Evolutionary conservation across 2,113 vertebrate genomes (phyloP), one percentile per base, ranked within the genome.

Genomic region (Otis tarda): DNA sequence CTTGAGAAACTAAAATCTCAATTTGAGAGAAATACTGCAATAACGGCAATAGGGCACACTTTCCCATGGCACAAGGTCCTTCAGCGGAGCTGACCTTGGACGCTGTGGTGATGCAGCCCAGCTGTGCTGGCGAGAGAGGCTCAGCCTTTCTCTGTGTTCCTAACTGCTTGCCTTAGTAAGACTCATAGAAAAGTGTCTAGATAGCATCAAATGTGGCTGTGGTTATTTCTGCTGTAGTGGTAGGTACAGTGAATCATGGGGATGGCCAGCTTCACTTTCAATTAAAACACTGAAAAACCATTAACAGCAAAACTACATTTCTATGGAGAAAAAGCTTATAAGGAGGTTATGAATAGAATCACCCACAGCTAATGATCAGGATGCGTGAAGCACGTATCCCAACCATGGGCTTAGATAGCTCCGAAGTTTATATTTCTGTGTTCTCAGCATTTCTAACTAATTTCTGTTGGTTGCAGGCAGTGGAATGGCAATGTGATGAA

Each of bases 401-500:
- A 56, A 83, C 47, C 28, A n/a, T 20, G 20, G 68, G 35, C 56
- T 73, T 86, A 65, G 45, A 18, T 59, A 70, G n/a, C 22, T 60
- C 50, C 6, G 19, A 60, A 45, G 33, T 69, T 64, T 81, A 1
- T 59, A 28, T 87, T 88, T 87, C 31, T 64, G 21, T 81, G 60
- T 89, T 85, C 14, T 20, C 14, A 85, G 9, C 12, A 14, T 77
- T 94, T 91, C 82, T 97, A 84, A 94, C 74, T 90, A 43, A 28
- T 73, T 78, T n/a, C 60, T 50, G 69, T 49, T 69, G 80, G 68
- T 96, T 93, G 41, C 97, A 99, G 99, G 99, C 98, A 87, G 99
- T 98, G 78, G 98, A 99, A 90, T 99, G 99, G 99, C 98, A 97
- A 52, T 99, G 99, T 93, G 99, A 99, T 50, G 98, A 99, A 96